phyloP scores from a whole-genome alignment of 2,113 vertebrate genomes.

The Gallinago jamesoni region DNA sequence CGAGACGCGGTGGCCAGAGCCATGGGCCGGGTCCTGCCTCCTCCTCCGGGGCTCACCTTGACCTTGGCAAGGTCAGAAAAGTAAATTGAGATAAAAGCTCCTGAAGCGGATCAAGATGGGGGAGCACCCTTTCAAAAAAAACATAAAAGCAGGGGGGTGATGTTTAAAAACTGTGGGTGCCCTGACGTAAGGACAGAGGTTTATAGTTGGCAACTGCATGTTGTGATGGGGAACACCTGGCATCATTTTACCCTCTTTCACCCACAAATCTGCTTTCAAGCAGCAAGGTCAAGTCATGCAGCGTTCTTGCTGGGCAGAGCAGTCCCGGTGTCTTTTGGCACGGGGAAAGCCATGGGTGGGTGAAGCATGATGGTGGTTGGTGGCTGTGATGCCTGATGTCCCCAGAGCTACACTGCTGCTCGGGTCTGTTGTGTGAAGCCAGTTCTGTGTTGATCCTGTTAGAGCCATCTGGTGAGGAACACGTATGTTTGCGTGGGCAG shows the following conservation, averaged over 20 bases:
- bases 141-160: not conserved
- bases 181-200: not conserved
- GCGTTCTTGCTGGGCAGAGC: not conserved
- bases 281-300: not conserved
- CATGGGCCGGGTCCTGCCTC: fast-evolving
- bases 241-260: not conserved
- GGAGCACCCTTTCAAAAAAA: not conserved
- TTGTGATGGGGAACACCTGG: not conserved
- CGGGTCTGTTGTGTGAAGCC: not conserved
- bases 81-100: not conserved
- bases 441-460: not conserved
- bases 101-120: not conserved
- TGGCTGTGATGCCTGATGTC: not conserved
- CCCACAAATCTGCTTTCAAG: not conserved
- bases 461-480: not conserved
- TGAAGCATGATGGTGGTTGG: fast-evolving
- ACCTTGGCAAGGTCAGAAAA: not conserved
- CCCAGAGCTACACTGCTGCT: not conserved
- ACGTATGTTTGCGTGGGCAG: fast-evolving
- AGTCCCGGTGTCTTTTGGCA: not conserved
- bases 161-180: not conserved
- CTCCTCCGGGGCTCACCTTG: not conserved
- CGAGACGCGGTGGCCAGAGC: fast-evolving
- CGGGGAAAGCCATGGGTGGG: not conserved
- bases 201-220: not conserved